These are phyloP conservation scores for Sylvia borin DNA, from an alignment of 2,797 vertebrate genomes.

Conservation along the genomic window DNA sequence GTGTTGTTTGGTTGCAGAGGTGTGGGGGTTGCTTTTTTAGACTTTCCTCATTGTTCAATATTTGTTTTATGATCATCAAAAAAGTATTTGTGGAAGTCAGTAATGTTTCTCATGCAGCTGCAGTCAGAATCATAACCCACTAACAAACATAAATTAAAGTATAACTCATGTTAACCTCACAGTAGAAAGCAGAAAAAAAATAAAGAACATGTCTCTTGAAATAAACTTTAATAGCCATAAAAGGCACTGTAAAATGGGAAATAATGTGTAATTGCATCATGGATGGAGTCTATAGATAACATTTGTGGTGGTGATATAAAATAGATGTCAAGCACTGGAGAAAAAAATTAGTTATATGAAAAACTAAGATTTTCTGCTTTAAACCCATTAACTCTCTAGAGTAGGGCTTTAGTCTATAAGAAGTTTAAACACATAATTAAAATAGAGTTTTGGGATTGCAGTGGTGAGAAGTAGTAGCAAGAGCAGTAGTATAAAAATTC, in stretches of 20 bases:
- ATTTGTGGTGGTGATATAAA: slow-evolving; percentile 27
- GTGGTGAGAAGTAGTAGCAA: background rate
- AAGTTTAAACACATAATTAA: background rate
- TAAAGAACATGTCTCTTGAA: slow-evolving; percentile 63
- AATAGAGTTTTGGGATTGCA: background rate
- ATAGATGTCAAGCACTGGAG: background rate
- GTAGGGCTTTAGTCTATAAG: background rate
- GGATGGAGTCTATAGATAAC: background rate
- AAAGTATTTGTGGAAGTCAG: slow-evolving; percentile 39
- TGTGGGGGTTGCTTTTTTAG: background rate
- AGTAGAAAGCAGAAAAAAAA: slow-evolving; percentile 29
- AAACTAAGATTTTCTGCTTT: background rate
- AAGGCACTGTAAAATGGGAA: slow-evolving; percentile 63
- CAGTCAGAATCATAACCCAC: slow-evolving; percentile 59
- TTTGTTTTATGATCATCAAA: slow-evolving; percentile 72
- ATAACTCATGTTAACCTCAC: slow-evolving; percentile 70
- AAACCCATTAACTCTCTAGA: background rate
- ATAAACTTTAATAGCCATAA: slow-evolving; percentile 72
- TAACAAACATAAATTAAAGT: slow-evolving; percentile 66
- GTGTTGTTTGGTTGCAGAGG: background rate
- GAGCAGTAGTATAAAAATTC: background rate
- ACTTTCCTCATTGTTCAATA: slow-evolving; percentile 64
- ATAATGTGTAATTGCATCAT: slow-evolving; percentile 34
- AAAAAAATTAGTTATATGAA: background rate
- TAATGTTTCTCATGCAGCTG: slow-evolving; percentile 64